phyloP scores from a whole-genome alignment of 2,888 invertebrate genomes.

The Acrobeloides nanus region DNA sequence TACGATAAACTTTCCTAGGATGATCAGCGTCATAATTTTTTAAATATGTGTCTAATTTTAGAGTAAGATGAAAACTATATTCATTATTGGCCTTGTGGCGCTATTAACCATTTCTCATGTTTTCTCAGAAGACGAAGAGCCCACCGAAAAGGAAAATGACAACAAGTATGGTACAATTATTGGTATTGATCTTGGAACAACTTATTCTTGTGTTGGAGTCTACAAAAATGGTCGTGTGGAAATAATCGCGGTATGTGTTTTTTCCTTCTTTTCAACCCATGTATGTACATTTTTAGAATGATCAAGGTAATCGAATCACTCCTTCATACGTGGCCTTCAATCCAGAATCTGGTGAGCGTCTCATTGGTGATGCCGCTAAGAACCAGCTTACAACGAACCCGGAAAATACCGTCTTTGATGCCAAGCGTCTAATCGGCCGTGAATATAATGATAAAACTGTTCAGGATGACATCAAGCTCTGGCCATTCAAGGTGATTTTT shows the following conservation, averaged over 20 bases:
- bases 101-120: no score
- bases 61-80: no score
- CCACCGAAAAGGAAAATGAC: constrained; percentile 24
- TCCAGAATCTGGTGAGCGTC: constrained; percentile 46
- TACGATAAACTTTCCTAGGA: no score
- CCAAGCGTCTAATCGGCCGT: constrained; percentile 92
- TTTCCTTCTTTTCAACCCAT: no score
- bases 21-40: no score
- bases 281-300: no score
- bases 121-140: constrained; percentile 34
- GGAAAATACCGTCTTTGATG: constrained; percentile 96
- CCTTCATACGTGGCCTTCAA: constrained; percentile 53
- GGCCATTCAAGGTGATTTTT: constrained; percentile 91
- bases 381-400: constrained; percentile 98
- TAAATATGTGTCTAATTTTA: no score
- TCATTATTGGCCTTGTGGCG: no score
- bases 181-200: constrained; percentile 55
- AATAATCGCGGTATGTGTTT: no score
- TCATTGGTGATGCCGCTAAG: constrained; percentile 90
- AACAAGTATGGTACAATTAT: constrained; percentile 53
- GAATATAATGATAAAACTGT: constrained; percentile 85
- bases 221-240: constrained; percentile 58
- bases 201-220: constrained; percentile 54
- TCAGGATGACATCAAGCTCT: constrained; percentile 88
- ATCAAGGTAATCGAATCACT: constrained; percentile 49